These are phyloP conservation scores for Norana najaformis DNA, from an alignment of 2,888 invertebrate species.

Conservation along the genomic window DNA sequence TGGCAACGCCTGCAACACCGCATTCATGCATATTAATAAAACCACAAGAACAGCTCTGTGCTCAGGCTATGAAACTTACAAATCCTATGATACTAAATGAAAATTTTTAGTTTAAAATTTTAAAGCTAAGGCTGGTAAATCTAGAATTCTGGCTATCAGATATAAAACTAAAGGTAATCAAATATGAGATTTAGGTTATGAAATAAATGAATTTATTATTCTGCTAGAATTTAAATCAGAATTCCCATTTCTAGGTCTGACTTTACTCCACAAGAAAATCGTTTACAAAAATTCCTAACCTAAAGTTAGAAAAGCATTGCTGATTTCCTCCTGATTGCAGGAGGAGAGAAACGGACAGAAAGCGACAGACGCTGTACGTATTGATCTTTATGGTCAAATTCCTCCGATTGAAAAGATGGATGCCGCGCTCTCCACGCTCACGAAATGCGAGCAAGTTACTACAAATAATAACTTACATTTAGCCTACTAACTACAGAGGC, in stretches of 20 bases:
- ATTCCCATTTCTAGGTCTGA: too few species aligned
- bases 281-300: too few species aligned
- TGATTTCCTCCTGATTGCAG: neutral
- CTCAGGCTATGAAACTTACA: neutral
- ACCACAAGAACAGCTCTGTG: neutral
- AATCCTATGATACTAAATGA: neutral
- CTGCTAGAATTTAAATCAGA: too few species aligned
- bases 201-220: too few species aligned
- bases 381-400: slow-evolving; percentile 83
- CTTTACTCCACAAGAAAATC: too few species aligned
- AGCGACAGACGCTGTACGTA: slow-evolving; percentile 74
- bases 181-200: too few species aligned
- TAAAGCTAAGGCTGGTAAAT: neutral
- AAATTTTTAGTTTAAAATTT: neutral
- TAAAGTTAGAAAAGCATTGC: too few species aligned
- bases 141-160: neutral
- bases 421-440: slow-evolving; percentile 74
- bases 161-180: neutral
- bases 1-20: neutral
- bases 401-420: slow-evolving; percentile 97
- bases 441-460: slow-evolving; percentile 75
- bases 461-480: neutral
- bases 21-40: neutral
- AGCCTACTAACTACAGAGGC: too few species aligned
- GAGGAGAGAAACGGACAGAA: slow-evolving; percentile 55